These are phyloP conservation scores for Xanthorhoe designata DNA, from an alignment of 2,888 invertebrate species.

Conservation along the genomic window DNA sequence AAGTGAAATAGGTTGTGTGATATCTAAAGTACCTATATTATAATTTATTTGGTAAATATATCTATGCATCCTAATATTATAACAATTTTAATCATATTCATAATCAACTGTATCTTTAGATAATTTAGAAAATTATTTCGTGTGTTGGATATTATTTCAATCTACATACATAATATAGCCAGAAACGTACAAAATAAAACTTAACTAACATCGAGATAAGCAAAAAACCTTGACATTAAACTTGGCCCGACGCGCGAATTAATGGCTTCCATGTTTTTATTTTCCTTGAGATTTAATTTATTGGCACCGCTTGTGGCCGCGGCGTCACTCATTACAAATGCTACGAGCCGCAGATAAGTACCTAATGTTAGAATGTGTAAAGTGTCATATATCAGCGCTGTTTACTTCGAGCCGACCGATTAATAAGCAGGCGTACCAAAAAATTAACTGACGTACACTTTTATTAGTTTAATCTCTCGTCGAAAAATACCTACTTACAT, in stretches of 20 bases:
- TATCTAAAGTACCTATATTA: not conserved
- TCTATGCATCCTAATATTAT: slow-evolving; percentile 10
- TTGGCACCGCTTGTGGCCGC: slow-evolving; percentile 74
- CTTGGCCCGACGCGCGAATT: slow-evolving; percentile 85
- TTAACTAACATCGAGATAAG: slow-evolving; percentile 82
- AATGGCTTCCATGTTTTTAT: slow-evolving; percentile 86
- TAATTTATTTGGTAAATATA: not conserved
- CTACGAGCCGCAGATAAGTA: slow-evolving; percentile 70
- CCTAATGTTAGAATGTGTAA: slow-evolving; percentile 80
- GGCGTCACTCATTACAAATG: slow-evolving; percentile 82
- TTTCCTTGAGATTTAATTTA: slow-evolving; percentile 86
- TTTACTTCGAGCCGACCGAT: slow-evolving; percentile 68
- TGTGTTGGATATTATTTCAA: slow-evolving; percentile 68
- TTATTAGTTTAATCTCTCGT: slow-evolving; percentile 47
- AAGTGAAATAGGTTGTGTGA: slow-evolving; percentile 2
- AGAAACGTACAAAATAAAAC: slow-evolving; percentile 77
- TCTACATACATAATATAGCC: slow-evolving; percentile 73
- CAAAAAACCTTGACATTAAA: slow-evolving; percentile 85
- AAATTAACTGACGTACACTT: slow-evolving; percentile 61
- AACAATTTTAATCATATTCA: slow-evolving; percentile 11
- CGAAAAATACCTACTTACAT: slow-evolving; percentile 30
- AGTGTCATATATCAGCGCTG: slow-evolving; percentile 81
- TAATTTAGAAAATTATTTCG: slow-evolving; percentile 49
- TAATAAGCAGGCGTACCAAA: slow-evolving; percentile 68
- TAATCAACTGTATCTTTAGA: slow-evolving; percentile 10